A percentile compares a stretch with the other conserved stretches of the same genome.
Conservation (phyloP, 2,888 invertebrate genomes). For the Thyatira batis region DNA sequence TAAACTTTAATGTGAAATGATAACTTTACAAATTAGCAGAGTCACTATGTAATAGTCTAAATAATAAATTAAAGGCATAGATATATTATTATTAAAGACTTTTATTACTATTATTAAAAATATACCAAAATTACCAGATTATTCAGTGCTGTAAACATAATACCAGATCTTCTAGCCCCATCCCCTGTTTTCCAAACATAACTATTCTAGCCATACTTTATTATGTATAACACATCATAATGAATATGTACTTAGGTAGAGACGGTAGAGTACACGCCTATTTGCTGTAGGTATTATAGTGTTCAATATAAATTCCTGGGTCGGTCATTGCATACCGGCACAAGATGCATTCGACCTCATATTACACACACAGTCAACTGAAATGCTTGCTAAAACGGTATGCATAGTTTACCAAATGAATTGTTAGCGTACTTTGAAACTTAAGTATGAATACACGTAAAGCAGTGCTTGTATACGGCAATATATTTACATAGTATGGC, state of each 20-base stretch:
- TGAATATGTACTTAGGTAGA: conserved; percentile 13
- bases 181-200: no score
- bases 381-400: conserved; percentile 27
- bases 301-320: conserved; percentile 54
- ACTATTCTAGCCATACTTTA: no score
- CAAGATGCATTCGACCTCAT: conserved; percentile 37
- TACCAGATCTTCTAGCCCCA: no score
- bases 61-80: no score
- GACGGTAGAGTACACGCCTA: conserved; percentile 24
- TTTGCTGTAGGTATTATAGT: conserved; percentile 27
- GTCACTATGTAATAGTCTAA: no score
- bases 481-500: no score
- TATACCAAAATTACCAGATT: no score
- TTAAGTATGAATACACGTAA: not conserved
- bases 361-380: conserved; percentile 22
- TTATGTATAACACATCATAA: not conserved
- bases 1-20: no score
- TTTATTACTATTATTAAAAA: no score
- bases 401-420: conserved; percentile 14
- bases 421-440: not conserved
- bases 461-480: not conserved
- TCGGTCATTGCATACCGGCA: conserved; percentile 25
- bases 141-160: no score
- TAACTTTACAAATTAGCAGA: no score
- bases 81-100: no score